Evolutionary conservation across 2,113 vertebrate species (phyloP), one percentile per base, ranked within the genome.

Genomic region (Anguilla rostrata): DNA sequence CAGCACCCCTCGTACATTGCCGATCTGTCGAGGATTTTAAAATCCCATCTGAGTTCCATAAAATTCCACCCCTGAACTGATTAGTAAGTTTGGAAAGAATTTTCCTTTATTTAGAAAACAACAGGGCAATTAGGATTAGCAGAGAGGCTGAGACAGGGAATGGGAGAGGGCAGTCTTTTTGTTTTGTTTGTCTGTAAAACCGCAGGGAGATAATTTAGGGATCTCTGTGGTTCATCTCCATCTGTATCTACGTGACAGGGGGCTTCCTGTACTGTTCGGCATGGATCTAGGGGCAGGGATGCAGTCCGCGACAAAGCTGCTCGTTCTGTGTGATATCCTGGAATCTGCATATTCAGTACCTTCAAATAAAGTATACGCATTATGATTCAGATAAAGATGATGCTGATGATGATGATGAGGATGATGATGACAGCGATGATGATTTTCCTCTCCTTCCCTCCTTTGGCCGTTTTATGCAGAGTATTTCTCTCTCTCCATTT

Each of bases 391-490:
- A 34, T 34, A 78, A 89, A 91, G 90, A 90, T 79, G 39, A 87
- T 88, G 82, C 83, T 90, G 90, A 89, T 86, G 49, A 92, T 87
- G 91, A 88, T 93, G 94, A 93, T 92, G 83, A 87, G 84, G 88
- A 43, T 43, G 3, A 46, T 46, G 43, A 46, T 6, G 43, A 46
- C 4, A 46, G 0, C 0, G 43, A 46, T 6, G 43, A 46, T 46
- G 43, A 46, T 46, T 46, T 46, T 46, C 43, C 43, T n/a, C n/a
- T n/a, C n/a, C n/a, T n/a, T n/a, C n/a, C n/a, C n/a, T 46, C 8
- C 8, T 46, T 46, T 46, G 43, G 4, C 43, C 8, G 40, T 86
- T 89, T 92, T 92, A 93, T 93, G 87, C 39, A 0, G 80, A 84
- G 87, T 53, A 26, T 75, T n/a, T 29, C n/a, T 75, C 26, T 75